Evolutionary conservation across 2,113 vertebrate species (phyloP).

Genomic region (Callipepla californica): DNA sequence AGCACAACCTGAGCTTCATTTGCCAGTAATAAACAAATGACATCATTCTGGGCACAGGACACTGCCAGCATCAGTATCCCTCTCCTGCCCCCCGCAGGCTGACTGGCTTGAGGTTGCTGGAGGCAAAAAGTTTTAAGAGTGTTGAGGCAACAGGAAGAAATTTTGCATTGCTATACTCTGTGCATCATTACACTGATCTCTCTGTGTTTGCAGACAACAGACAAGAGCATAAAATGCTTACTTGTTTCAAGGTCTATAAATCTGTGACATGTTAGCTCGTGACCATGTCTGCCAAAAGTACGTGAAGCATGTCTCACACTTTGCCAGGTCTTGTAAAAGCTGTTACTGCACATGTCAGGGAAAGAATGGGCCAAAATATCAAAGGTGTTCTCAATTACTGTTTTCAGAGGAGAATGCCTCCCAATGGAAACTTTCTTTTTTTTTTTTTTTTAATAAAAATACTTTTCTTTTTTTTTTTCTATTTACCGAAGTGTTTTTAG

Average conservation of each 20-base stretch:
- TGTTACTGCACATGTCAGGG: neutral
- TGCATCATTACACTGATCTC: neutral
- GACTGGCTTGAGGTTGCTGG: neutral
- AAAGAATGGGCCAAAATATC: neutral
- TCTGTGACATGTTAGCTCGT: neutral
- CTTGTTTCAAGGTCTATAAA: neutral
- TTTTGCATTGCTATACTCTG: neutral
- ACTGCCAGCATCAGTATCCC: neutral
- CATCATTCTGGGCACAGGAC: neutral
- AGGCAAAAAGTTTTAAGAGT: neutral
- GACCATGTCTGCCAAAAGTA: neutral
- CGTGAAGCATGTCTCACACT: neutral
- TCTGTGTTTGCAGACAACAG: neutral
- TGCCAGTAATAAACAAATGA: neutral
- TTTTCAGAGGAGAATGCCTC: neutral
- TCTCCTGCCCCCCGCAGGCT: neutral
- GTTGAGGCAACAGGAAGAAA: neutral
- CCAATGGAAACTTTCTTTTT: neutral
- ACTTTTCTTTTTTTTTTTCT: neutral
- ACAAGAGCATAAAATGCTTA: neutral
- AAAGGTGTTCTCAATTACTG: neutral
- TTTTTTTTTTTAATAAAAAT: neutral
- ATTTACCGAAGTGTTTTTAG: neutral
- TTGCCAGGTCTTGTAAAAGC: neutral
- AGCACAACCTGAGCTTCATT: neutral